Conservation (phyloP, 2,888 invertebrate genomes). For the Noctua fimbriata region DNA sequence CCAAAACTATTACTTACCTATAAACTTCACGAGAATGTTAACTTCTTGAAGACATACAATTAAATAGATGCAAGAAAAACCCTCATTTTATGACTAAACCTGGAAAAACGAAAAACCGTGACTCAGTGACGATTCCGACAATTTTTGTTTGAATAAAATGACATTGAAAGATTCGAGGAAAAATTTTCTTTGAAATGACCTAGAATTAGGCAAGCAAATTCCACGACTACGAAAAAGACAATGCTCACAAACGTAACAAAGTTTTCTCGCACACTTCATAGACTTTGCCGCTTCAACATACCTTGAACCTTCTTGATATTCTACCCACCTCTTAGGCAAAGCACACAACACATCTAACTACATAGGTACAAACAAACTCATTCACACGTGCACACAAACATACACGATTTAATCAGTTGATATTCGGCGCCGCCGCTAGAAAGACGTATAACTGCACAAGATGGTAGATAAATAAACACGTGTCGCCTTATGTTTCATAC, state of each 20-base stretch:
- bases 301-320: conserved; percentile 44
- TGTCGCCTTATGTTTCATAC: conserved; percentile 83
- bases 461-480: conserved; percentile 84
- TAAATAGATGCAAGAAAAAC: not conserved
- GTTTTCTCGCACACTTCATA: conserved; percentile 1
- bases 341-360: conserved; percentile 39
- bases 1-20: not conserved
- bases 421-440: conserved; percentile 86
- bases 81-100: not conserved
- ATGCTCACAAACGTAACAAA: not conserved
- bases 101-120: not conserved
- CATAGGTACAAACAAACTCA: conserved; percentile 62
- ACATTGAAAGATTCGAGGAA: not conserved
- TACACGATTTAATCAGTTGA: conserved; percentile 71
- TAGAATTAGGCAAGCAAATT: not conserved
- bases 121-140: not conserved
- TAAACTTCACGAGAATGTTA: not conserved
- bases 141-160: not conserved
- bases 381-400: conserved; percentile 65
- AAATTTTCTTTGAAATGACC: not conserved
- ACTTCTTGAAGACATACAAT: not conserved
- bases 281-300: conserved; percentile 22
- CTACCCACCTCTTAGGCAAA: conserved; percentile 48
- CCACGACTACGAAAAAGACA: not conserved
- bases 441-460: conserved; percentile 82